Evolutionary conservation across 2,797 vertebrate genomes (phyloP).

Genomic region (Pyrocephalus nanus): DNA sequence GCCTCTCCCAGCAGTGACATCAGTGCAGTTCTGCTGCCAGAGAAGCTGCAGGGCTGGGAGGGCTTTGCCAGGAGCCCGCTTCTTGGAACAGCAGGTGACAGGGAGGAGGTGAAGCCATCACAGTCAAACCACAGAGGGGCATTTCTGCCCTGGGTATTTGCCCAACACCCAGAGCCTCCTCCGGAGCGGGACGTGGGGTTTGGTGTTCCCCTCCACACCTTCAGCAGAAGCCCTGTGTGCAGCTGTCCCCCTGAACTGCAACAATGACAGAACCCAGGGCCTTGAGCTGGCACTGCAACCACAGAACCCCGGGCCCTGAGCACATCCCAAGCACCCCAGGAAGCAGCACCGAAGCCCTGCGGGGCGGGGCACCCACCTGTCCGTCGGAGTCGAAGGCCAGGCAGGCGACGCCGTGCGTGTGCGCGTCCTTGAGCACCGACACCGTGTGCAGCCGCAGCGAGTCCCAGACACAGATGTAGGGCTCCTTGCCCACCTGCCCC

Average conservation of each 20-base stretch:
- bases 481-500: conserved; percentile 95
- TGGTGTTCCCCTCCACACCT: no score
- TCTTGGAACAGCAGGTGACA: background rate
- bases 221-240: no score
- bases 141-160: background rate
- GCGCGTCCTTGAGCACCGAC: conserved; percentile 93
- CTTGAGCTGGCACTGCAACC: no score
- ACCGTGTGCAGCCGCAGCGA: conserved; percentile 88
- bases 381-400: conserved; percentile 88
- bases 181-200: background rate
- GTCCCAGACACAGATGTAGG: conserved; percentile 95
- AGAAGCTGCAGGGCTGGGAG: background rate
- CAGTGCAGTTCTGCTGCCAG: background rate
- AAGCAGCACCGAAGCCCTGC: no score
- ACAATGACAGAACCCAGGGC: no score
- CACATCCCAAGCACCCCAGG: no score
- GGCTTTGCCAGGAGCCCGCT: background rate
- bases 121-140: background rate
- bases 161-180: background rate
- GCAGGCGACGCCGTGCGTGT: conserved; percentile 94
- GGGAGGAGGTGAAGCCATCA: background rate
- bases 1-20: background rate
- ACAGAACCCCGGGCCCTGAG: no score
- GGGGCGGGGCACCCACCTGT: no score
- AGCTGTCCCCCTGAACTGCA: no score